Conservation (phyloP, 2,113 vertebrate genomes). For the Zosterops hypoxanthus region DNA sequence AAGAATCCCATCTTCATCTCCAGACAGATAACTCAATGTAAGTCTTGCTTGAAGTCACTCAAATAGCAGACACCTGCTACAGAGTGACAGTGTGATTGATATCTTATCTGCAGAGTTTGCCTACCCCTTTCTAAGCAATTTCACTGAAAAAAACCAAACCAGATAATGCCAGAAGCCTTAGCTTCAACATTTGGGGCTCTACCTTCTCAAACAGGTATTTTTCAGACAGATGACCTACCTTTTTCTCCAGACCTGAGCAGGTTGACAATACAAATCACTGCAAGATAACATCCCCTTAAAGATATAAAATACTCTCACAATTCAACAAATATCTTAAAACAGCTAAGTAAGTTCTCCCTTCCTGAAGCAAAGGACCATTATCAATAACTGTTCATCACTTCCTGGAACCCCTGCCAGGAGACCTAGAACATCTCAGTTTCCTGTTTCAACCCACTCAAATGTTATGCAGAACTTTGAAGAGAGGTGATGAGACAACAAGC, state of each 20-base stretch:
- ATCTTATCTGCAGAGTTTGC: not conserved
- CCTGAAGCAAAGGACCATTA: not conserved
- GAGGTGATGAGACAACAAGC: not conserved
- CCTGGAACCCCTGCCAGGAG: not conserved
- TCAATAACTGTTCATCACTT: not conserved
- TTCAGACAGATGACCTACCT: not conserved
- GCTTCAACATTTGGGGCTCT: not conserved
- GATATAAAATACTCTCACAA: not conserved
- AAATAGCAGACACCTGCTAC: not conserved
- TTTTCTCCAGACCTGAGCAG: not conserved
- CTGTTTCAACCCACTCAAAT: not conserved
- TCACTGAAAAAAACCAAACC: not conserved
- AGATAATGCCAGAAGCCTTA: not conserved
- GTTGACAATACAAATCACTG: not conserved
- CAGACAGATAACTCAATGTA: not conserved
- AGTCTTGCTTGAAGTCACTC: constrained; percentile 18
- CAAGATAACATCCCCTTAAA: not conserved
- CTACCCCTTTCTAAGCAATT: not conserved
- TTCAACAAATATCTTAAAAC: not conserved
- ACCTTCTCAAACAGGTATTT: not conserved
- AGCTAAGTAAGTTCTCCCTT: not conserved
- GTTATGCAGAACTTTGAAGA: not conserved
- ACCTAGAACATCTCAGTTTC: not conserved
- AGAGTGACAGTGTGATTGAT: not conserved
- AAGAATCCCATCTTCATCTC: constrained; percentile 23